Evolutionary conservation across 2,797 vertebrate species (phyloP).

Genomic region (Nannoperca obscura): DNA sequence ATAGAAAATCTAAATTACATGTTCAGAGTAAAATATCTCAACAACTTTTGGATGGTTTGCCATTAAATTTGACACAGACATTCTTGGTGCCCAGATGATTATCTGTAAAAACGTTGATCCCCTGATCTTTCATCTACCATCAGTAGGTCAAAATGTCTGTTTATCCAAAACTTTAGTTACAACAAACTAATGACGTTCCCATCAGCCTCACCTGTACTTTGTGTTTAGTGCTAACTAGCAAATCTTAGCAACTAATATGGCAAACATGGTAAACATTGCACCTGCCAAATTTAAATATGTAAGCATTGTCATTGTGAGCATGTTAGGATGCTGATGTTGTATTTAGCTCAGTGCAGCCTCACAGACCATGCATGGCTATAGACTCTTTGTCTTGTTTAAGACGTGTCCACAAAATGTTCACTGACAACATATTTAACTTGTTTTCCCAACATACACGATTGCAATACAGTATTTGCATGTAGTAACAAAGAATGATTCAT

Average conservation of each 20-base stretch:
- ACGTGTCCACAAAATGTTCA: constrained; percentile 2
- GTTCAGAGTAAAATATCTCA: background rate
- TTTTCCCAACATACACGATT: constrained; percentile 1
- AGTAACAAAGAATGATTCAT: background rate
- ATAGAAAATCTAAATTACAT: background rate
- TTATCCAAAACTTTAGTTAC: background rate
- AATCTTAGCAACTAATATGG: background rate
- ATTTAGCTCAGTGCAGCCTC: background rate
- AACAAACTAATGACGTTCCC: background rate
- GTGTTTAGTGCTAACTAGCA: background rate
- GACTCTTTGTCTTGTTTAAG: constrained; percentile 9
- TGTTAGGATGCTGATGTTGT: background rate
- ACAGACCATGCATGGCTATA: background rate
- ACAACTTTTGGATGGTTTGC: background rate
- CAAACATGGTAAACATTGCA: background rate
- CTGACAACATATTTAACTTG: background rate
- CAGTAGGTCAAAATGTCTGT: background rate
- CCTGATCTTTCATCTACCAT: background rate
- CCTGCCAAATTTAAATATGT: background rate
- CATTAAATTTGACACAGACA: background rate
- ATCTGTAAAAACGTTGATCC: background rate
- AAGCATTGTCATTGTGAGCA: background rate
- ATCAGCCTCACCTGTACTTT: background rate
- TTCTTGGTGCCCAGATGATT: background rate
- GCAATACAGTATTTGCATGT: background rate